Evolutionary conservation across 2,113 vertebrate species (phyloP).

Genomic region (Psittacula cyanocephala): DNA sequence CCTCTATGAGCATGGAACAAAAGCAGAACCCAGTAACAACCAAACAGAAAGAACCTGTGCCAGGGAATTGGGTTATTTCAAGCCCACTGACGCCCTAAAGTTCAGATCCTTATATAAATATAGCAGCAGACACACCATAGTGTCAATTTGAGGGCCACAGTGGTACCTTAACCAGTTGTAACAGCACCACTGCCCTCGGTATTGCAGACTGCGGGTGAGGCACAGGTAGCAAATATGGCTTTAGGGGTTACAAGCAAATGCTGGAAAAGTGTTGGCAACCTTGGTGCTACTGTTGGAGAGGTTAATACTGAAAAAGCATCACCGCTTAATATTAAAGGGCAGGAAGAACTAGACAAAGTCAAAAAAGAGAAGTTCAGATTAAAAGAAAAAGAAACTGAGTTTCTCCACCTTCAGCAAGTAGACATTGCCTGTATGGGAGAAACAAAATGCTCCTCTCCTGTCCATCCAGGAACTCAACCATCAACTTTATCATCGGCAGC

Average conservation of each 20-base stretch:
- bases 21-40: slow-evolving; percentile 8
- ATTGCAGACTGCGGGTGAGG: background rate
- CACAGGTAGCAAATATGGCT: slow-evolving; percentile 63
- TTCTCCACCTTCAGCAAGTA: slow-evolving; percentile 1
- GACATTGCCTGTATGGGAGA: background rate
- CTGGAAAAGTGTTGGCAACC: background rate
- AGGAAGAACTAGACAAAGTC: background rate
- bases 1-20: background rate
- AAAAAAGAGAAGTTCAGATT: background rate
- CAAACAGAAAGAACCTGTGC: background rate
- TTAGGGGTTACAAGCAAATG: slow-evolving; percentile 34
- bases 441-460: background rate
- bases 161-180: background rate
- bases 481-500: background rate
- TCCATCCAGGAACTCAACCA: background rate
- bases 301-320: background rate
- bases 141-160: background rate
- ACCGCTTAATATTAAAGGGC: background rate
- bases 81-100: background rate
- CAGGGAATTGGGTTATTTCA: background rate
- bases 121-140: slow-evolving; percentile 46
- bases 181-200: background rate
- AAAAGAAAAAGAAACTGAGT: background rate
- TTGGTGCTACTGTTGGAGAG: background rate
- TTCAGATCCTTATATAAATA: slow-evolving; percentile 18